A percentile compares a stretch with the other conserved stretches of the same genome.
These are phyloP conservation scores for Cinclus mexicanus DNA, from an alignment of 2,113 vertebrate species.

Conservation along the genomic window DNA sequence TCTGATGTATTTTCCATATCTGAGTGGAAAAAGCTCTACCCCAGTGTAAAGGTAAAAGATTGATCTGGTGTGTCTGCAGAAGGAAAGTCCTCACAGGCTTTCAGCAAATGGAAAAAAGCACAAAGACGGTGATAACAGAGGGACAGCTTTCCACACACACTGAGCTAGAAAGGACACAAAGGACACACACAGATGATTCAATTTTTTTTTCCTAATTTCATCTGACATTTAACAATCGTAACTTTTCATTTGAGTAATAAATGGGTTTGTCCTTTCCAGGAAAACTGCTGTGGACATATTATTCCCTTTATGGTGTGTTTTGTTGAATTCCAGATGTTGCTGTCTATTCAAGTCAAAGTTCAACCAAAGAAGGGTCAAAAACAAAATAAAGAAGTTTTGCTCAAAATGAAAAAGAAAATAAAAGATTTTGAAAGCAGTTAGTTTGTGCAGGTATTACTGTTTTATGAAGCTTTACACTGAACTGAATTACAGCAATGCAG, in stretches of 20 bases:
- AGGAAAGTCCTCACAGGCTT: background rate
- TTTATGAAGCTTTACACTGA: background rate
- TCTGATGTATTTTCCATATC: background rate
- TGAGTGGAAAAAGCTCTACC: background rate
- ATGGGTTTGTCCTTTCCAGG: conserved; percentile 44
- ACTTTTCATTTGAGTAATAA: conserved; percentile 49
- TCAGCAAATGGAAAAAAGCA: background rate
- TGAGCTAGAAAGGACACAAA: conserved; percentile 22
- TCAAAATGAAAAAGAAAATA: background rate
- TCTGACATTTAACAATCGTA: conserved; percentile 47
- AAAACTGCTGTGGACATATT: conserved; percentile 33
- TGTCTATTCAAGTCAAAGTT: conserved; percentile 60
- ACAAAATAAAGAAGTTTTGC: background rate
- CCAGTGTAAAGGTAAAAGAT: background rate
- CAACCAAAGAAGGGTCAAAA: conserved; percentile 4
- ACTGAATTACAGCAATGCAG: background rate
- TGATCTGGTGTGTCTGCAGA: background rate
- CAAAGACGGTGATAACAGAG: background rate
- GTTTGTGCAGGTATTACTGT: background rate
- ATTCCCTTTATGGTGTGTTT: conserved; percentile 46
- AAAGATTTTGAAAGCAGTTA: background rate
- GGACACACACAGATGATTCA: background rate
- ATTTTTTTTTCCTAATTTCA: conserved; percentile 18
- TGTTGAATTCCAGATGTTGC: conserved; percentile 56
- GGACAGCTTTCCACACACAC: background rate